Conservation (phyloP, 2,888 invertebrate species). For the Trissonchulus latispiculum region DNA sequence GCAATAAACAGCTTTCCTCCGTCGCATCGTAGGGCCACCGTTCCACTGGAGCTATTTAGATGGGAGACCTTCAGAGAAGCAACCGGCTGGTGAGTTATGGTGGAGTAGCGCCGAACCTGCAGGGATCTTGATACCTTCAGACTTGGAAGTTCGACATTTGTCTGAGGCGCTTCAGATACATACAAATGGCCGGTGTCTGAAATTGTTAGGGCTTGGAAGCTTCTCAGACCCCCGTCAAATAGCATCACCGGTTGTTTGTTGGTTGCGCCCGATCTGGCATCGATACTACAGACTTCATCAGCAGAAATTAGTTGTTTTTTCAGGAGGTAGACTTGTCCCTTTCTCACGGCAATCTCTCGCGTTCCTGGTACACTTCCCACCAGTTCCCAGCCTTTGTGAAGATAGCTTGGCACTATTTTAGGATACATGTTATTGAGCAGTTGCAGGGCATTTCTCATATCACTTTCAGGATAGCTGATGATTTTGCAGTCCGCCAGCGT, state of each 20-base stretch:
- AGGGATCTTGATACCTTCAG: background rate
- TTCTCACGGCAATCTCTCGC: background rate
- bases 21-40: background rate
- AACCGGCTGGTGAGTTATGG: background rate
- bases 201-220: background rate
- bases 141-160: constrained; percentile 14
- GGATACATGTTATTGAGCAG: background rate
- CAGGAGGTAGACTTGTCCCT: background rate
- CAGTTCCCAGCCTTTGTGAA: constrained; percentile 10
- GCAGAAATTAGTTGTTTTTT: background rate
- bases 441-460: constrained; percentile 4
- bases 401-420: background rate
- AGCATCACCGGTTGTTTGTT: background rate
- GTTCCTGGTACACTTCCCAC: constrained; percentile 4
- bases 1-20: background rate
- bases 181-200: background rate
- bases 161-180: constrained; percentile 14
- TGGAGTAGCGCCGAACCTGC: background rate
- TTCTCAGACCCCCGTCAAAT: background rate
- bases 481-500: background rate
- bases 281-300: background rate
- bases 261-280: background rate
- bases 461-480: constrained; percentile 14
- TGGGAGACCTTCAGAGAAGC: background rate
- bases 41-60: background rate